Evolutionary conservation across 2,888 invertebrate species (phyloP), one percentile per base, ranked within the genome.

Genomic region (Philereme transversata): DNA sequence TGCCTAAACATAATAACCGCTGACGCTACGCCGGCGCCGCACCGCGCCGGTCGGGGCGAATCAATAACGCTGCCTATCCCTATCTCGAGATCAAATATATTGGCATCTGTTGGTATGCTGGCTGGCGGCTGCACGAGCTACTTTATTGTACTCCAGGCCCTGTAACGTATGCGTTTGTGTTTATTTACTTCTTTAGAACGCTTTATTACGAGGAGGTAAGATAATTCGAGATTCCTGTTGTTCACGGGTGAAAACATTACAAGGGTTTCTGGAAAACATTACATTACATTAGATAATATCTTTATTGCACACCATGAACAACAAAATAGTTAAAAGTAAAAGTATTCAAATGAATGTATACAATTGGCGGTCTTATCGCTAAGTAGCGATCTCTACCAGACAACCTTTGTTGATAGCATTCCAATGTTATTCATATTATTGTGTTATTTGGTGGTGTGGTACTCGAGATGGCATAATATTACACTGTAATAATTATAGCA

Each of bases 1-100:
- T 86, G 84, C 86, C 84, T 85, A 84, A 88, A 84, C 83, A 86
- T 81, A 22, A 82, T 85, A 88, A 84, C 78, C 78, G 79, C 78
- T 35, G 48, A 48, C 60, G 61, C 58, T 55, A 51, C 56, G 60
- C 59, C 62, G 70, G 71, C 72, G 77, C 79, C 81, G 78, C 73
- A 73, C 76, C 79, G 81, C 72, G 77, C 78, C 81, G 77, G 77
- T 78, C 81, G 77, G 73, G 73, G 76, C 78, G 81, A 84, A 86
- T 87, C 84, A 81, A 85, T 86, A 70, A 74, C 72, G 65, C 63
- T 82, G 81, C 78, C 53, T 65, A 57, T 64, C 71, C 73, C 73
- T 79, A 79, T 82, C 79, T 71, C 65, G 68, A 75, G 73, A 80
- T 80, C 76, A 75, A 76, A 77, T 74, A 78, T 79, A 78, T 74